phyloP scores from a whole-genome alignment of 2,113 vertebrate genomes.

The Promerops cafer region DNA sequence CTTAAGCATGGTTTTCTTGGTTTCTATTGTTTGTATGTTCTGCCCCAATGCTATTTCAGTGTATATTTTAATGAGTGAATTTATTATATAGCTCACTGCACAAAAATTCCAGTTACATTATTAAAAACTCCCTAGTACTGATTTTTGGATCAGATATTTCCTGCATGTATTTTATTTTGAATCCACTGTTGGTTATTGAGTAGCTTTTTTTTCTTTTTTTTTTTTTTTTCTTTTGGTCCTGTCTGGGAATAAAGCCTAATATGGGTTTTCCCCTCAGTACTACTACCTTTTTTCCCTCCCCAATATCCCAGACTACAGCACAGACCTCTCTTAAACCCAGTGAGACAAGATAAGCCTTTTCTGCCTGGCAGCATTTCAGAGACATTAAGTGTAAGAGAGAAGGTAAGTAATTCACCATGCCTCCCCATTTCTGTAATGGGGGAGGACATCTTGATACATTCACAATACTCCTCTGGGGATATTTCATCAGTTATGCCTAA shows the following conservation, averaged over 20 bases:
- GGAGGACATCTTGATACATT: conserved; percentile 81
- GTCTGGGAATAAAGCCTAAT: background rate
- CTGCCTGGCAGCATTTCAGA: conserved; percentile 74
- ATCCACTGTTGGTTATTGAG: background rate
- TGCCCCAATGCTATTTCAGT: conserved; percentile 8
- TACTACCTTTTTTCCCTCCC: background rate
- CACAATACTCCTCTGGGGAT: conserved; percentile 79
- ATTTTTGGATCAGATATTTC: conserved; percentile 32
- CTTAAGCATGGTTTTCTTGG: background rate
- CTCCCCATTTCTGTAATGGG: conserved; percentile 79
- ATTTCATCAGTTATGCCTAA: conserved; percentile 84
- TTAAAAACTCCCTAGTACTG: conserved; percentile 13
- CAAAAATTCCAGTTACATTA: conserved; percentile 38
- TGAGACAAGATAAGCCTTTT: conserved; percentile 71
- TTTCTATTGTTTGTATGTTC: conserved; percentile 21
- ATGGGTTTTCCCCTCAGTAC: background rate
- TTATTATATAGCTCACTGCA: conserved; percentile 44
- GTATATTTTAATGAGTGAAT: conserved; percentile 42
- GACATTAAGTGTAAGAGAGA: conserved; percentile 79
- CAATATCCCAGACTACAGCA: conserved; percentile 44
- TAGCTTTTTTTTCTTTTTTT: background rate
- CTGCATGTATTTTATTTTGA: conserved; percentile 23
- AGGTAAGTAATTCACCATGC: conserved; percentile 80
- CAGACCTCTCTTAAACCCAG: conserved; percentile 60
- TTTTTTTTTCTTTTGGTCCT: background rate